Conservation (phyloP, 2,113 vertebrate species). For the Pomatostomus ruficeps region DNA sequence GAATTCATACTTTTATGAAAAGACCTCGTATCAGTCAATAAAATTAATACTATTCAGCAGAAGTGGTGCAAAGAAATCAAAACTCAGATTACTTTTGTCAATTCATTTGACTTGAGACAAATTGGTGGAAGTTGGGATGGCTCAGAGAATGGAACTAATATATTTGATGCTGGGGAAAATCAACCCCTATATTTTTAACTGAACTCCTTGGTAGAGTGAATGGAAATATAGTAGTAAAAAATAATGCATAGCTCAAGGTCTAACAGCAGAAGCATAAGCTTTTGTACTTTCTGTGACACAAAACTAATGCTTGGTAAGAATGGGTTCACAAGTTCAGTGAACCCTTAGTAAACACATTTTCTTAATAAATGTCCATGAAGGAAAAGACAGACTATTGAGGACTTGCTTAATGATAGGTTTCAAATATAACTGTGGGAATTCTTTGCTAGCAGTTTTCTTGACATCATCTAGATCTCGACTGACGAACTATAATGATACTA, state of each 20-base stretch:
- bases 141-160: background rate
- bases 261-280: background rate
- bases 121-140: background rate
- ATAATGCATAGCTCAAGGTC: background rate
- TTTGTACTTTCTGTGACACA: background rate
- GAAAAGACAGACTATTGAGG: background rate
- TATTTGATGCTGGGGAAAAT: background rate
- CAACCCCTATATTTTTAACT: background rate
- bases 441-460: background rate
- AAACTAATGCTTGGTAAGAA: background rate
- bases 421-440: background rate
- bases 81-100: background rate
- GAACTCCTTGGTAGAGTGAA: background rate
- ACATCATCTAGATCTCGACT: background rate
- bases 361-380: background rate
- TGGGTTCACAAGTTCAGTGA: background rate
- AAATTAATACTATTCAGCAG: background rate
- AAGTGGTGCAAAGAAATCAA: background rate
- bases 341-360: background rate
- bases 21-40: background rate
- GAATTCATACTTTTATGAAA: background rate
- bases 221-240: background rate
- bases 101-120: background rate
- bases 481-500: background rate
- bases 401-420: background rate